Evolutionary conservation across 2,113 vertebrate species (phyloP), one percentile per base, ranked within the genome.

Genomic region (Rhinopomastus cyanomelas): DNA sequence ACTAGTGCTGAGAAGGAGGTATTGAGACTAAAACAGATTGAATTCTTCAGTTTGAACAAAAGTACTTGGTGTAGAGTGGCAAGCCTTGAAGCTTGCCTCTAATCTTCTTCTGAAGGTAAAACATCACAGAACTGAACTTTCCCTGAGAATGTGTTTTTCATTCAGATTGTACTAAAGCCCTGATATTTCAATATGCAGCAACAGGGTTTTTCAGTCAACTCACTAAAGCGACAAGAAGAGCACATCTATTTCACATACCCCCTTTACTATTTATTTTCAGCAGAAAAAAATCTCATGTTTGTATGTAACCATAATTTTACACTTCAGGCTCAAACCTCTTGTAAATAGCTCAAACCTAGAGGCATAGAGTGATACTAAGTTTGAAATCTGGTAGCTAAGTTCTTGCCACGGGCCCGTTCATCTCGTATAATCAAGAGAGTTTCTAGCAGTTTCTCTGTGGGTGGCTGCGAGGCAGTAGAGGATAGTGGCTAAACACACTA

Each of bases 261-360:
- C 71, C 76, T 62, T 34, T 20, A 30, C 30, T 14, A 87, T 12
- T 20, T 90, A 73, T 79, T 93, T 97, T 89, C 85, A 90, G 88
- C 48, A 91, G 64, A 12, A 84, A 93, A 96, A 88, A 94, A n/a
- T 52, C 51, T 34, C 48, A 1, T 61, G 79, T 90, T 79, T 93
- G 82, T 88, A 72, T 91, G 95, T 62, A 85, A 94, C 85, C 48
- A 74, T 61, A 89, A 52, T 91, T 96, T 90, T 88, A 62, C 76
- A 82, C 81, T 89, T 88, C 89, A 85, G 80, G 51, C 16, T 85
- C 90, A 92, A 86, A 94, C 53, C 73, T 69, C 48, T 67, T 92
- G 84, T 71, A 96, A 97, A 79, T 62, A 95, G 62, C 76, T 87
- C 69, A 96, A 91, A 94, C 46, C 91, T 66, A 90, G 77, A 95